Evolutionary conservation across 35 echinoderm and acorn worm species (phyloP).

Genomic region (Ophiothrix spiculata): DNA sequence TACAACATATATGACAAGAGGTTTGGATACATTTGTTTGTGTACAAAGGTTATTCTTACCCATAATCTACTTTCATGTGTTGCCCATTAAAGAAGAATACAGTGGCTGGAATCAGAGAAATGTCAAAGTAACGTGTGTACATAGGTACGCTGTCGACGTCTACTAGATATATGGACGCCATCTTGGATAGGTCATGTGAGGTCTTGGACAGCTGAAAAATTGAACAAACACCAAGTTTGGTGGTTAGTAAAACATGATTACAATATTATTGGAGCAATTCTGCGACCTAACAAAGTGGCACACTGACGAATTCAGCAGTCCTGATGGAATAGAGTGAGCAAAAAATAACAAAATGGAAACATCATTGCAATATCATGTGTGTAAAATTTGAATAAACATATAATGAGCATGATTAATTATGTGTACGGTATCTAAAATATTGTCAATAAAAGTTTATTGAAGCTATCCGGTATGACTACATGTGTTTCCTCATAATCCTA

Average conservation of each 20-base stretch:
- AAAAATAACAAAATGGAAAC: too few relatives aligned
- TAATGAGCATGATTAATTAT: too few relatives aligned
- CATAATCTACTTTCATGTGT: constrained; percentile 99
- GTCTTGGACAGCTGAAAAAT: constrained; percentile 68
- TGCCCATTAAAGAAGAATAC: constrained; percentile 98
- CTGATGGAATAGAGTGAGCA: too few relatives aligned
- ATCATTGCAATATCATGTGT: too few relatives aligned
- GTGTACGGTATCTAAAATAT: too few relatives aligned
- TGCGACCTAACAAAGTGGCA: too few relatives aligned
- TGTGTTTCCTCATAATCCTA: too few relatives aligned
- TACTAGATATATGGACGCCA: constrained; percentile 75
- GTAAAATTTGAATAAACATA: too few relatives aligned
- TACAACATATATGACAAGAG: too few relatives aligned
- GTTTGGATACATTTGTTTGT: neutral
- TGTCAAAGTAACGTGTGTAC: constrained; percentile 90
- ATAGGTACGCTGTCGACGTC: constrained; percentile 69
- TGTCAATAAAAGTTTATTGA: too few relatives aligned
- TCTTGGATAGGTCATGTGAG: constrained; percentile 68
- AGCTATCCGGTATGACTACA: too few relatives aligned
- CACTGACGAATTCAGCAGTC: too few relatives aligned
- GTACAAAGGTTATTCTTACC: constrained; percentile 43
- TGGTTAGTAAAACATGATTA: neutral
- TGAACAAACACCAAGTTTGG: neutral
- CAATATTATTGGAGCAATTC: neutral
- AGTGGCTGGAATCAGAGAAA: constrained; percentile 81